Evolutionary conservation across 2,113 vertebrate species (phyloP).

Genomic region (Cyphomyrus discorhynchus): DNA sequence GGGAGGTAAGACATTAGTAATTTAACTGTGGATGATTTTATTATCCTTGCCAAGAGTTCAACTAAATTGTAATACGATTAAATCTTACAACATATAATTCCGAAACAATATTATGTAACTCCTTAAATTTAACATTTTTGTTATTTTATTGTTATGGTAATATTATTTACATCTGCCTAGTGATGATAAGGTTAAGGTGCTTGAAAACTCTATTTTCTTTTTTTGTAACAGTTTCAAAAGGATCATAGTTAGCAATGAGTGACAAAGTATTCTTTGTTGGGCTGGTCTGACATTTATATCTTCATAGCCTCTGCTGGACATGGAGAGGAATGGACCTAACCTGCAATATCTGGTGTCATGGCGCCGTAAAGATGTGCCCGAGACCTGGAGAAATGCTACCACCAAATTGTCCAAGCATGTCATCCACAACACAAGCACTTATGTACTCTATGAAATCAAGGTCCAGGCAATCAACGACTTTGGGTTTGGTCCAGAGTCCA

Average conservation of each 20-base stretch:
- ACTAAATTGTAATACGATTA: neutral
- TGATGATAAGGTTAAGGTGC: neutral
- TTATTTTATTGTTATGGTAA: neutral
- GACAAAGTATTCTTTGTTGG: neutral
- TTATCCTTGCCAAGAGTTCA: neutral
- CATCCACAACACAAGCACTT: conserved; percentile 75
- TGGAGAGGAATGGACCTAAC: conserved; percentile 78
- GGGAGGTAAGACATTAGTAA: conserved; percentile 70
- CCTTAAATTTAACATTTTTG: neutral
- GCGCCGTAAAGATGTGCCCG: conserved; percentile 66
- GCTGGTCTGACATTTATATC: neutral
- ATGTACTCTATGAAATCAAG: conserved; percentile 85
- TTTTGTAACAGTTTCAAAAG: neutral
- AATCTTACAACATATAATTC: neutral
- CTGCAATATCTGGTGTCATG: conserved; percentile 79
- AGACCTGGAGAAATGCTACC: conserved; percentile 74
- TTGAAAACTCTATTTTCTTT: neutral
- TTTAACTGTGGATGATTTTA: neutral
- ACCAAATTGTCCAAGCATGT: conserved; percentile 62
- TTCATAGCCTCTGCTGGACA: conserved; percentile 58
- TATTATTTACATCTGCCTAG: neutral
- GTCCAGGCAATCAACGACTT: conserved; percentile 86
- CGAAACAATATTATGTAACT: neutral
- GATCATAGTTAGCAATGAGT: neutral
- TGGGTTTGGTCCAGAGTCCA: conserved; percentile 75